Base-by-base conservation (phyloP, 1,140 invertebrate genomes). In the Bradysia coprophila region DNA sequence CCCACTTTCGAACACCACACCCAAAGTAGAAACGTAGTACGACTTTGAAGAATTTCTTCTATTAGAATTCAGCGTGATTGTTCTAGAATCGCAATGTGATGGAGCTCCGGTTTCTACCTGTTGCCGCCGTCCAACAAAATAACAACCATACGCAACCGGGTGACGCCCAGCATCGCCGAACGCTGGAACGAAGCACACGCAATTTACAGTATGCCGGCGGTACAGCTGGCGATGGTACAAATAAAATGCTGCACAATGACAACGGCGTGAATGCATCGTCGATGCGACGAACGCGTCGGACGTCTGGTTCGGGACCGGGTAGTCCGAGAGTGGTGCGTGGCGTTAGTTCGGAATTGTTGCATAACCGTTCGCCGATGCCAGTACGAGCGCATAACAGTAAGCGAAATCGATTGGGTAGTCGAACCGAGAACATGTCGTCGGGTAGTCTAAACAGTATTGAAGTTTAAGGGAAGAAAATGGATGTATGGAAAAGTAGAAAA, bases 381-480 rank as follows among this genome's bases (percentile, higher is more conserved):
- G 48, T 45, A 18, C 48, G 57, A 5, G 54, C 54, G 5, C 13
- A 13, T 16, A n/a, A 18, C 4, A 23, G 19, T 33, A 57, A 59
- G 40, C 49, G 57, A 13, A 54, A 52, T 23, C 51, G 57, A 3
- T 43, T 59, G 42, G 57, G 57, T 48, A 59, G 57, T 45, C 57
- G 57, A 47, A 58, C 52, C 38, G 55, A 60, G 41, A 60, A 60
- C 44, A 60, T 60, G 15, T 60, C 57, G 4, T 60, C 57, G 39
- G 57, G 57, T 43, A 60, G 57, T 44, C 49, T 60, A 22, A 60
- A 60, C 54, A 60, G 57, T 54, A 60, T 60, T 53, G 57, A 60
- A 47, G 57, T 60, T 20, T 44, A 40, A 28, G 24, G 24, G 6
- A 8, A 28, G 24, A 28, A 13, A 28, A 28, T n/a, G n/a, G n/a